These are phyloP conservation scores for Gnathonemus longibarbis DNA, from an alignment of 2,113 vertebrate genomes.

Conservation along the genomic window DNA sequence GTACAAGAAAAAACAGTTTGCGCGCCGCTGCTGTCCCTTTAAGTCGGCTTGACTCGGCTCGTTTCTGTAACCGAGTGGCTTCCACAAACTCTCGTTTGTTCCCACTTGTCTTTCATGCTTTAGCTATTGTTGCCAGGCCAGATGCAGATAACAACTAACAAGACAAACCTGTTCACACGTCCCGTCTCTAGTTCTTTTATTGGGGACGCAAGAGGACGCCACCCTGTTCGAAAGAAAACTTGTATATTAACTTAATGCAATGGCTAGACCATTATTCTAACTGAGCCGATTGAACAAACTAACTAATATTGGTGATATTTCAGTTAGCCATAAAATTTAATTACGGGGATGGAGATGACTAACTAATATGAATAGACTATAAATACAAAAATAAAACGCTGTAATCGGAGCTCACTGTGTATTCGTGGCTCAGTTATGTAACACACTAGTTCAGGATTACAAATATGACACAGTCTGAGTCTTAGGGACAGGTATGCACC, in stretches of 20 bases:
- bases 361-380: neutral
- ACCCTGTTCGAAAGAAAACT: neutral
- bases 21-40: neutral
- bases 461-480: neutral
- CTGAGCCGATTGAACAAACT: neutral
- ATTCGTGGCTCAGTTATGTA: neutral
- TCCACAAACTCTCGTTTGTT: neutral
- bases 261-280: no score
- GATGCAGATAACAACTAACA: neutral
- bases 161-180: constrained; percentile 18
- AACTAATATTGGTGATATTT: neutral
- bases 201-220: neutral
- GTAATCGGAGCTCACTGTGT: neutral
- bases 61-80: neutral
- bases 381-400: neutral
- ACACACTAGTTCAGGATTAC: neutral
- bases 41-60: neutral
- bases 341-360: neutral
- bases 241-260: neutral
- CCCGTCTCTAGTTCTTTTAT: constrained; percentile 3
- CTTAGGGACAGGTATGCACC: neutral
- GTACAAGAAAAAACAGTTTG: neutral
- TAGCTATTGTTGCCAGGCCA: neutral
- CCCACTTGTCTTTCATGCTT: neutral
- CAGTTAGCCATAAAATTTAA: neutral